These are phyloP conservation scores for Solen grandis DNA, from an alignment of 1,140 invertebrate species.

Conservation along the genomic window DNA sequence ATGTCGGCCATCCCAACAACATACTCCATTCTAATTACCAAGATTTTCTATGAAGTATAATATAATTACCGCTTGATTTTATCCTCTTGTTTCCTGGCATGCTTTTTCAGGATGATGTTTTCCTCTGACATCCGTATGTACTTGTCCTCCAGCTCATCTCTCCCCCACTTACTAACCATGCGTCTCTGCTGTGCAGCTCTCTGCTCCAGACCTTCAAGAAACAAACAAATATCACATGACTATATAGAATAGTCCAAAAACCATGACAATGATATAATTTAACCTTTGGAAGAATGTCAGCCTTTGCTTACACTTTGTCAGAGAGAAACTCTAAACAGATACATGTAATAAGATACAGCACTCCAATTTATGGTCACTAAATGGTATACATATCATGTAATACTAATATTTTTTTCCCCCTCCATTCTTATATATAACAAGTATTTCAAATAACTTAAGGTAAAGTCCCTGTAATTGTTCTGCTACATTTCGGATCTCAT, in stretches of 20 bases:
- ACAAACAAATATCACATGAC: too few species aligned
- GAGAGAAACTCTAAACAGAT: not conserved
- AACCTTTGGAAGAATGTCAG: not conserved
- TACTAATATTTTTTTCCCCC: too few species aligned
- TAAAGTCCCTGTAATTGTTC: too few species aligned
- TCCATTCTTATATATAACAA: too few species aligned
- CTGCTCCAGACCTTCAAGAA: slow-evolving; percentile 56
- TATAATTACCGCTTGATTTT: slow-evolving; percentile 81
- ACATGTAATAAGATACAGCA: not conserved
- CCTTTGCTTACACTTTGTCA: not conserved
- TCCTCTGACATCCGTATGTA: slow-evolving; percentile 81
- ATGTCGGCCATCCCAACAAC: too few species aligned
- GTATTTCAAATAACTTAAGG: too few species aligned
- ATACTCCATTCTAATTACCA: too few species aligned
- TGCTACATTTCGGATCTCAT: too few species aligned
- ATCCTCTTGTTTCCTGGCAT: slow-evolving; percentile 82
- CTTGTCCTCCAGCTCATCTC: slow-evolving; percentile 81
- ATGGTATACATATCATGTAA: not conserved
- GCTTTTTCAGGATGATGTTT: slow-evolving; percentile 81
- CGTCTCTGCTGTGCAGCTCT: slow-evolving; percentile 72
- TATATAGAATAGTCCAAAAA: too few species aligned
- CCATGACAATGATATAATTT: not conserved
- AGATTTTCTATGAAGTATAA: too few species aligned
- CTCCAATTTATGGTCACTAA: not conserved
- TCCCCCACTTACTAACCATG: slow-evolving; percentile 74